Evolutionary conservation across 2,888 invertebrate species (phyloP), one percentile per base, ranked within the genome.

Genomic region (Celastrina argiolus): DNA sequence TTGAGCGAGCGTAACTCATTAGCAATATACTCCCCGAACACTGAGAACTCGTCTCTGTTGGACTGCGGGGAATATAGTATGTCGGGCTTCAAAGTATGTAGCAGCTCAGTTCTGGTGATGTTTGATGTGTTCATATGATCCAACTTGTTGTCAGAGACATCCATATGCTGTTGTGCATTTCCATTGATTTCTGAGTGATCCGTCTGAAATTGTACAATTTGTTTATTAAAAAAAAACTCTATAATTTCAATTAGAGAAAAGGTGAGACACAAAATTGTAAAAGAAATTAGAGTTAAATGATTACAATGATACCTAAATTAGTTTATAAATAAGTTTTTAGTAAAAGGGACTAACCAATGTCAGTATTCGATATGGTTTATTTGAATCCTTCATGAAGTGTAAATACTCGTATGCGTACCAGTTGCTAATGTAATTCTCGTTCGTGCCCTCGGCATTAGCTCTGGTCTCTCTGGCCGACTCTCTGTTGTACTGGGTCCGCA

Each of bases 11-110:
- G 82, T 72, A 93, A 80, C 75, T 93, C 93, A 74, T 93, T 93
- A 1, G 93, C 93, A 66, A 93, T 82, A 70, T 93, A 93, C 80
- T 93, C 93, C 7, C 93, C 93, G 65, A 93, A 93, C 0, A 92
- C 92, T 10, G 91, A 78, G 74, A 91, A 92, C 69, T 93, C 93
- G 74, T 93, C 93, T 69, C 93, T 82, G 68, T 71, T 73, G 1
- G 76, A 69, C 63, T 74, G 39, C 7, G 77, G 51, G 1, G 81
- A 74, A 59, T 78, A 82, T 1, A 74, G 65, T 61, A 76, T 56
- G 63, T 88, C 87, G 10, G 81, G 70, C 73, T 86, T 84, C 2
- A 76, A 72, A 14, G 77, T 70, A 26, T 76, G 76, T 2, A 75
- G 64, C 14, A 75, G 68, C 6, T 89, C 87, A 4, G 76, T 76